Conservation (phyloP, 2,888 invertebrate genomes). For the Amblyjoppa proteus region DNA sequence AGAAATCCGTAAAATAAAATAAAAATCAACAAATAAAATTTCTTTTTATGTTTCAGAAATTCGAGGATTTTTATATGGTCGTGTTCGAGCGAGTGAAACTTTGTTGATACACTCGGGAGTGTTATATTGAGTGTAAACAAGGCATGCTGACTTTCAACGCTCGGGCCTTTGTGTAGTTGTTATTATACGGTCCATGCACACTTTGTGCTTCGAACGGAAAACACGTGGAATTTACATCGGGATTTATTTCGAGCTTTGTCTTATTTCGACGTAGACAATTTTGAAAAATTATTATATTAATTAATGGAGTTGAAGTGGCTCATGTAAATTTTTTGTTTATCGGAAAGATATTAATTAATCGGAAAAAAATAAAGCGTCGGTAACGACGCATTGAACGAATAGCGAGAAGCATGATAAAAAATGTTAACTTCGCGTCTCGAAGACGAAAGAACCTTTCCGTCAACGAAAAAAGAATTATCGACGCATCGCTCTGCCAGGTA, state of each 20-base stretch:
- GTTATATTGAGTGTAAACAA: neutral
- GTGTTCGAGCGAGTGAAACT: neutral
- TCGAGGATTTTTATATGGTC: neutral
- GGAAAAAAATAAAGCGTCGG: too few relatives aligned
- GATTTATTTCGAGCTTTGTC: neutral
- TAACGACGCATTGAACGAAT: too few relatives aligned
- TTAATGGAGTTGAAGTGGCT: neutral
- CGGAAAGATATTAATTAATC: neutral
- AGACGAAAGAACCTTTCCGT: neutral
- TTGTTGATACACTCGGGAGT: neutral
- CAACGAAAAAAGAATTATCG: neutral
- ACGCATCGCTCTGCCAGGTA: neutral
- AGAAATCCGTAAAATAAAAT: too few relatives aligned
- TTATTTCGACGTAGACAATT: neutral
- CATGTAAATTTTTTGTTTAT: neutral
- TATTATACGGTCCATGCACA: neutral
- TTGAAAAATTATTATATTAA: neutral
- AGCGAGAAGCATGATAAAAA: too few relatives aligned
- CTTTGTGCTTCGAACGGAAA: neutral
- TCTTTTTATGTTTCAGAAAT: neutral
- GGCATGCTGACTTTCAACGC: neutral
- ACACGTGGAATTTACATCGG: neutral
- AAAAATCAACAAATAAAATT: neutral
- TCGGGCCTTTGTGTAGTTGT: conserved; percentile 5
- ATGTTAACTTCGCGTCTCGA: too few relatives aligned